Base-by-base conservation (phyloP, 1,140 invertebrate species). In the Cotesia typhae region DNA sequence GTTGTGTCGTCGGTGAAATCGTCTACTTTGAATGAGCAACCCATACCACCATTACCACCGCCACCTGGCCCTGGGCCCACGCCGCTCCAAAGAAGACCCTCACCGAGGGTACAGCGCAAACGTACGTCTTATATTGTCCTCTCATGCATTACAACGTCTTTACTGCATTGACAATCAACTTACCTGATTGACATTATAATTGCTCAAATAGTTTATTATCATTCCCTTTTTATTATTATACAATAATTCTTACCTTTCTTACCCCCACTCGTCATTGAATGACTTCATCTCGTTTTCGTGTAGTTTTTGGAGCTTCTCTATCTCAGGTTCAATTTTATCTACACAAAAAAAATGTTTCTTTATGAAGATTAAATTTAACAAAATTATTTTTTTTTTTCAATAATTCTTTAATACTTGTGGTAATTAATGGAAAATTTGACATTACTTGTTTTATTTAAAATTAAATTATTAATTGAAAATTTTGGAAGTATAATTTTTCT, bases 51-150 rank as follows among this genome's bases (percentile, higher is more conserved):
- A 70, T 80, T 85, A 80, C 79, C 81, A 71, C 81, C 83, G 76
- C 78, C 82, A 77, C 80, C 83, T 64, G 79, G 77, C 61, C 77
- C 81, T 79, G 79, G 78, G 78, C 74, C 81, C 77, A 78, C 78
- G 77, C 78, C 77, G 65, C 78, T 83, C 75, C 81, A 83, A 78
- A 73, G 69, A 72, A 84, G 77, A 79, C 75, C 80, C 78, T 74
- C 75, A 52, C 77, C 79, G 63, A 82, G 80, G 79, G 78, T 74
- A 76, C 81, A 83, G 70, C 81, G 80, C 71, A 84, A 85, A 85
- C 78, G 83, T 85, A 85, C 76, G 83, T 85, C 77, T 75, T 71
- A 74, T 68, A 41, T 79, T 77, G 77, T 71, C 71, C 74, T 78
- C 74, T 79, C 73, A 76, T 53, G 55, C 36, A 28, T 28, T 28